Evolutionary conservation across 2,888 invertebrate species (phyloP).

Genomic region (Biston betularia): DNA sequence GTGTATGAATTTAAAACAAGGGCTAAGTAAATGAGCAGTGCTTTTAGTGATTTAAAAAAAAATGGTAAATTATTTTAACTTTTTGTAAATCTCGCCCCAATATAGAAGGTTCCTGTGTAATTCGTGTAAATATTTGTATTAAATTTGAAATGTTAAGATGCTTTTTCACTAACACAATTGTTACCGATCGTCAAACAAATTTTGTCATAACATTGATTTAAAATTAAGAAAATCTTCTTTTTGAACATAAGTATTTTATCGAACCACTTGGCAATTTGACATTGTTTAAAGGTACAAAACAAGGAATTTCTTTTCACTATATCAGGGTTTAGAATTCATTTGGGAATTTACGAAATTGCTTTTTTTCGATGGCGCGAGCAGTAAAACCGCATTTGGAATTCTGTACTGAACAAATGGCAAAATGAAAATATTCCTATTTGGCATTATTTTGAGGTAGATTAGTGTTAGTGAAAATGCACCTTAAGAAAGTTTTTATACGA

Average conservation of each 20-base stretch:
- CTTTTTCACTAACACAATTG: constrained; percentile 11
- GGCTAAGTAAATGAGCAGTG: neutral
- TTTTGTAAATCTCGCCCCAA: constrained; percentile 6
- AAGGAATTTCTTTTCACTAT: too few species aligned
- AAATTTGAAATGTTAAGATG: constrained; percentile 32
- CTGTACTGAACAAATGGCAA: too few species aligned
- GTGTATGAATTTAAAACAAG: neutral
- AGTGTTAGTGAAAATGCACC: neutral
- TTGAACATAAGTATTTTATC: too few species aligned
- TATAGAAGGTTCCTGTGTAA: constrained; percentile 18
- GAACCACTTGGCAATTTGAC: too few species aligned
- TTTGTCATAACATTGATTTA: neutral
- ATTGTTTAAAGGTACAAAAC: too few species aligned
- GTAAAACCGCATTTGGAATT: too few species aligned
- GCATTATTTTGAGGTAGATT: neutral
- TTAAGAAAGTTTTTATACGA: constrained; percentile 47
- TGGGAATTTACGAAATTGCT: too few species aligned
- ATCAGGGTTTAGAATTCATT: too few species aligned
- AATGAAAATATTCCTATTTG: too few species aligned
- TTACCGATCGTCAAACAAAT: neutral
- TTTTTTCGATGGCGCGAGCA: too few species aligned
- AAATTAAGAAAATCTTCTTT: too few species aligned
- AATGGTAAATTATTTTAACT: neutral
- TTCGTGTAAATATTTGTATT: constrained; percentile 37
- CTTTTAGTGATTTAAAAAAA: neutral